Percentiles rank a stretch among this genome's conserved stretches.
phyloP scores from a whole-genome alignment of 2,113 vertebrate species.

The Rallus limicola region DNA sequence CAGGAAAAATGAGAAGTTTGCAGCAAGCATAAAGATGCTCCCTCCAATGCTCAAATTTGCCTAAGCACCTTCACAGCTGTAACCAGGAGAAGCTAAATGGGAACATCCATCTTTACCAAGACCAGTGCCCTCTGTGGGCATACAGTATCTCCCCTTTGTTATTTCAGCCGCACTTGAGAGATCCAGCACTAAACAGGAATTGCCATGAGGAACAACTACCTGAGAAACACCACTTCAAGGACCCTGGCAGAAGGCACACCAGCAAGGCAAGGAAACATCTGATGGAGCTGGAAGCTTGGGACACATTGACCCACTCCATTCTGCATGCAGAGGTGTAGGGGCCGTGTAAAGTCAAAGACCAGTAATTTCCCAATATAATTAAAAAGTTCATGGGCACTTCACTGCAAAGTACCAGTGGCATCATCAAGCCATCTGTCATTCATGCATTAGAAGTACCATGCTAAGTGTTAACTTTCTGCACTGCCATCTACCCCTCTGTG shows the following conservation, averaged over 20 bases:
- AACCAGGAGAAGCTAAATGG: not conserved
- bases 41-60: not conserved
- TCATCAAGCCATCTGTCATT: not conserved
- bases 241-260: not conserved
- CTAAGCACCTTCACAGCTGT: not conserved
- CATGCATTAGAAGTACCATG: accelerated
- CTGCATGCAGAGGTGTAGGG: not conserved
- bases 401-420: not conserved
- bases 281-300: not conserved
- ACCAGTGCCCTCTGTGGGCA: not conserved
- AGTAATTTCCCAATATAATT: not conserved
- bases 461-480: not conserved
- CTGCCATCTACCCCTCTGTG: accelerated
- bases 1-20: not conserved
- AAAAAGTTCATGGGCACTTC: not conserved
- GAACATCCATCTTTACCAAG: not conserved
- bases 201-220: too few species aligned
- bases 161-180: not conserved
- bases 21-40: too few species aligned
- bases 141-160: not conserved
- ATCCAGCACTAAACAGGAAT: not conserved
- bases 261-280: not conserved
- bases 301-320: not conserved
- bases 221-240: not conserved
- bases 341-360: not conserved